These are phyloP conservation scores for Sternotherus odoratus DNA, from an alignment of 2,797 vertebrate species.

Conservation along the genomic window DNA sequence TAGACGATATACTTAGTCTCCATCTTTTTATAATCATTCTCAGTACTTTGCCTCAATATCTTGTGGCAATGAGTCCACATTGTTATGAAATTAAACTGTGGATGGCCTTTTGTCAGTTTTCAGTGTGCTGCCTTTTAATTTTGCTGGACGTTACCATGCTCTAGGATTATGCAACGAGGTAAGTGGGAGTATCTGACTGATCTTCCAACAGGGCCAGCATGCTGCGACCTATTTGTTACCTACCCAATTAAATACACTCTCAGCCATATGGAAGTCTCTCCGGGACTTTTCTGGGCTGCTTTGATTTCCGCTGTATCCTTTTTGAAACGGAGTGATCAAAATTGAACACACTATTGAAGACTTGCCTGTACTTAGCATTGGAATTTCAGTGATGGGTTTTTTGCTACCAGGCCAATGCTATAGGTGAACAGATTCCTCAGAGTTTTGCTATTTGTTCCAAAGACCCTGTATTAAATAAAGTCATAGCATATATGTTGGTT, in stretches of 20 bases:
- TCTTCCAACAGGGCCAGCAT: not conserved
- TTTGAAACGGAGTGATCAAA: not conserved
- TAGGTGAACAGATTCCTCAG: not conserved
- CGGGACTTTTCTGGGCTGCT: not conserved
- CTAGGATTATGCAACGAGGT: not conserved
- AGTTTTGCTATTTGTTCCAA: not conserved
- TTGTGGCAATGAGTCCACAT: not conserved
- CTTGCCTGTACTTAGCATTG: not conserved
- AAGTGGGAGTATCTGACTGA: not conserved
- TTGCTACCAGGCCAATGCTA: not conserved
- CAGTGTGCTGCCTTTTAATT: not conserved
- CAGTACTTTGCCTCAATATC: not conserved
- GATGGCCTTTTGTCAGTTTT: not conserved
- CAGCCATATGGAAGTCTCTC: not conserved
- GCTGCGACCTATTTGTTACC: not conserved
- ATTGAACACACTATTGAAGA: not conserved
- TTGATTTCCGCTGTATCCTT: not conserved
- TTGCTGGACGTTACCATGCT: not conserved
- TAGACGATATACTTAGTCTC: not conserved
- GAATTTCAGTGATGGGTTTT: not conserved
- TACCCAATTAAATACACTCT: not conserved
- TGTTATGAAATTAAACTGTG: not conserved
- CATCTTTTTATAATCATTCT: not conserved
- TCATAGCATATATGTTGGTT: not conserved
- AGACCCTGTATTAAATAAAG: not conserved